A percentile compares a stretch with the other conserved stretches of the same genome.
These are phyloP conservation scores for Gnathonemus longibarbis DNA, from an alignment of 2,113 vertebrate species.

Conservation along the genomic window DNA sequence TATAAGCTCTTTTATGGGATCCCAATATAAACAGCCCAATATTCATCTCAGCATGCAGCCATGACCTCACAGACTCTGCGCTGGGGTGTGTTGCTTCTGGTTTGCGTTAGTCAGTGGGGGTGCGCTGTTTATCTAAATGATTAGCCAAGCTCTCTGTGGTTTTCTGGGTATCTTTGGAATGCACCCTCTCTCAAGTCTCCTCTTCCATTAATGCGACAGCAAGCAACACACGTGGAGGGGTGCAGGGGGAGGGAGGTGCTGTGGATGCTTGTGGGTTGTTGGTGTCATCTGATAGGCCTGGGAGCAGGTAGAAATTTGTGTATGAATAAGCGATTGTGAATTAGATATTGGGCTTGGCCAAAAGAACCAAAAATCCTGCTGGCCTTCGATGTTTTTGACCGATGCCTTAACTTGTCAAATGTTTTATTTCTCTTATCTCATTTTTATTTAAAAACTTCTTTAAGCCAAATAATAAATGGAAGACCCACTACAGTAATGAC, in stretches of 20 bases:
- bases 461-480: neutral
- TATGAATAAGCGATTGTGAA: neutral
- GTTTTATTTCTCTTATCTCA: neutral
- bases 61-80: slow-evolving; percentile 31
- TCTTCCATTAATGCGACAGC: neutral
- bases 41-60: slow-evolving; percentile 29
- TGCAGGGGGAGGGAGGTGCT: neutral
- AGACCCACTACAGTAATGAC: neutral
- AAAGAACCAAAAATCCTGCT: neutral
- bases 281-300: neutral
- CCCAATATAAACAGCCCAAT: slow-evolving; percentile 49
- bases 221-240: neutral
- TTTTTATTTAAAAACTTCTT: neutral
- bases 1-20: slow-evolving; percentile 49
- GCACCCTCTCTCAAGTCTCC: neutral
- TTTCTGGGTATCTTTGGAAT: slow-evolving; percentile 10
- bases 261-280: neutral
- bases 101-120: slow-evolving; percentile 30
- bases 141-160: slow-evolving; percentile 21
- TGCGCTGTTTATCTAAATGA: slow-evolving; percentile 41
- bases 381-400: neutral
- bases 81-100: slow-evolving; percentile 12
- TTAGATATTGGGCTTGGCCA: neutral
- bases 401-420: neutral
- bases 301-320: neutral